phyloP scores from a whole-genome alignment of 2,113 vertebrate species.

The Catharus fuscescens region DNA sequence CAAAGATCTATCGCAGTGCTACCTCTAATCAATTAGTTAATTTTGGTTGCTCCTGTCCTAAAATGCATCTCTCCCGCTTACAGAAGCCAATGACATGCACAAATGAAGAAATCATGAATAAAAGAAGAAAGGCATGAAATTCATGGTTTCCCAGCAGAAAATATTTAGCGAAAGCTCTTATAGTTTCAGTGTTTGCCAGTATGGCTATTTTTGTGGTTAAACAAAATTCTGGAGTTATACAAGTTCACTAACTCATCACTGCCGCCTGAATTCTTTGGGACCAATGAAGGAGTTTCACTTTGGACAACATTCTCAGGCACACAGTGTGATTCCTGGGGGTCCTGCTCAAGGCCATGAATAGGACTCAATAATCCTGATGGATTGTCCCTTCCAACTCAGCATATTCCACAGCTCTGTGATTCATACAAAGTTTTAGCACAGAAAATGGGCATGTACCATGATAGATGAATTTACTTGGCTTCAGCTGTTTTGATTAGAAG shows the following conservation, averaged over 20 bases:
- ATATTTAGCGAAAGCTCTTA: not conserved
- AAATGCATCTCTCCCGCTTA: not conserved
- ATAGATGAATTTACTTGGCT: not conserved
- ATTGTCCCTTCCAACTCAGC: not conserved
- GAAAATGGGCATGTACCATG: not conserved
- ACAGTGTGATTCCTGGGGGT: not conserved
- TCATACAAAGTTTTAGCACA: not conserved
- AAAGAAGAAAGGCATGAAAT: not conserved
- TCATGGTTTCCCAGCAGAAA: not conserved
- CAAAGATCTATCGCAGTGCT: not conserved
- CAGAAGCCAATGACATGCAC: not conserved
- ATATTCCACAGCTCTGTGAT: not conserved
- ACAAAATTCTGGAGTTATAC: not conserved
- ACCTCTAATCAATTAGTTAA: too few relatives aligned
- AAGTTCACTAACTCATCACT: not conserved
- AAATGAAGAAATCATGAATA: not conserved
- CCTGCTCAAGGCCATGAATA: not conserved
- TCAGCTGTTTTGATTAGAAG: not conserved
- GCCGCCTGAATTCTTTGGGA: not conserved
- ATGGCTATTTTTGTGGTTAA: not conserved
- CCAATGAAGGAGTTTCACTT: not conserved
- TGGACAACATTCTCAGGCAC: not conserved
- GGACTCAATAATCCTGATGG: fast-evolving
- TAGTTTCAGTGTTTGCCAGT: not conserved
- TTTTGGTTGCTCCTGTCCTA: not conserved